These are phyloP conservation scores for Cheirogaleus medius DNA, from an alignment of 2,113 vertebrate genomes.

Conservation along the genomic window DNA sequence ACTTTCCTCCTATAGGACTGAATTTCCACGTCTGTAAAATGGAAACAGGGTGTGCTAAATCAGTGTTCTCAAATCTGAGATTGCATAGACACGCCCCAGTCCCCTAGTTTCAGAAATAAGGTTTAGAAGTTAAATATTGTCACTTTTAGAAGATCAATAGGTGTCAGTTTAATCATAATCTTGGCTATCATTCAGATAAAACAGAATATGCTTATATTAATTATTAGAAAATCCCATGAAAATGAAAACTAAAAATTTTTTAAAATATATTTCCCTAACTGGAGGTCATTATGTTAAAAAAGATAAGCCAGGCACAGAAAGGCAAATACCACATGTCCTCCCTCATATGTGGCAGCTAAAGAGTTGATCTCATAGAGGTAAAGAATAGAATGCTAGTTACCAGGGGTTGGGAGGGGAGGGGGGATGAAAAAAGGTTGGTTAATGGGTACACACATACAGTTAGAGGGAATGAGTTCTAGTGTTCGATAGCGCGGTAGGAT, in stretches of 20 bases:
- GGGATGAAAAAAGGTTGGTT: not conserved
- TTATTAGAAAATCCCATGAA: slow-evolving; percentile 23
- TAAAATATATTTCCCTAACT: not conserved
- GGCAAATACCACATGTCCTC: not conserved
- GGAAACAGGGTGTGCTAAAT: not conserved
- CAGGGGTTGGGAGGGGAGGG: not conserved
- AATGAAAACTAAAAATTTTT: not conserved
- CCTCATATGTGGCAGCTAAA: not conserved
- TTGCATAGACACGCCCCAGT: not conserved
- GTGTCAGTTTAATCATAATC: not conserved
- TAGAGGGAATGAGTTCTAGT: not conserved
- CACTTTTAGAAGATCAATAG: slow-evolving; percentile 12
- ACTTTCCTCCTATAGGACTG: not conserved
- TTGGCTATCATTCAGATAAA: not conserved
- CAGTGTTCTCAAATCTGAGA: not conserved
- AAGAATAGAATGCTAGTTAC: not conserved
- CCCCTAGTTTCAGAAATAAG: slow-evolving; percentile 17
- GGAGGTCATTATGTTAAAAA: not conserved
- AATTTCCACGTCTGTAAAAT: not conserved
- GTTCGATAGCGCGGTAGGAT: not conserved
- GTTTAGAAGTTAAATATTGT: not conserved
- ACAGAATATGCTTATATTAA: not conserved
- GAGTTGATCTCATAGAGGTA: not conserved
- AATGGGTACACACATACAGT: not conserved
- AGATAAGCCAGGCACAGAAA: not conserved